Evolutionary conservation across 2,113 vertebrate genomes (phyloP), one percentile per base, ranked within the genome.

Genomic region (Crotalus tigris): DNA sequence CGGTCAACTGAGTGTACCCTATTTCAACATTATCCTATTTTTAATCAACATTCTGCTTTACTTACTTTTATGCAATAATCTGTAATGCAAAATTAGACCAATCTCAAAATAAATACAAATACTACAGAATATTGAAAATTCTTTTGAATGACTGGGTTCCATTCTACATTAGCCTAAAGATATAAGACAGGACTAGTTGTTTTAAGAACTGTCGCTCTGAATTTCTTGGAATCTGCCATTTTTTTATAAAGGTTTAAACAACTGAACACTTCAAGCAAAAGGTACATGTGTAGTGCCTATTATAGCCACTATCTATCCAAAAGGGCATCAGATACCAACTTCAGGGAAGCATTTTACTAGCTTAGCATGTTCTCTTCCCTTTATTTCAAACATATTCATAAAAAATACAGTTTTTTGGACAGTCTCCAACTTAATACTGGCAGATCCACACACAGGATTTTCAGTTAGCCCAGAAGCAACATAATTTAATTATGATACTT

Each of bases 401-500:
- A 13, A 24, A 39, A 81, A 3, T 55, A 59, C 19, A 29, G 26
- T 87, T 89, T 46, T 46, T 90, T 90, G 92, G 69, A 93, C 51
- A 26, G 26, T 53, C 24, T 61, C 69, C 88, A 93, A n/a, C 39
- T 59, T 13, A 89, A 53, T 39, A 33, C 88, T 93, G 55, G 51
- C 92, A 93, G 59, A 93, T 90, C 59, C 85, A 85, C 55, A 53
- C 21, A 59, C 39, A 53, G 53, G 44, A 85, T n/a, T 93, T 93
- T 93, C 53, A 90, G 88, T 90, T 93, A 55, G 92, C 69, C 88
- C 69, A 8, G 88, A 75, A 93, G 69, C 88, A 85, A 85, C 44
- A 19, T 57, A 93, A 59, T 93, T 93, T 93, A 93, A 90, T 93
- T 59, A 86, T 59, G 69, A 93, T 53, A 93, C 33, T 69, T 75